Conservation (phyloP, 30 jellyfish, hydroid and myxozoan species). For the Sanderia malayensis region DNA sequence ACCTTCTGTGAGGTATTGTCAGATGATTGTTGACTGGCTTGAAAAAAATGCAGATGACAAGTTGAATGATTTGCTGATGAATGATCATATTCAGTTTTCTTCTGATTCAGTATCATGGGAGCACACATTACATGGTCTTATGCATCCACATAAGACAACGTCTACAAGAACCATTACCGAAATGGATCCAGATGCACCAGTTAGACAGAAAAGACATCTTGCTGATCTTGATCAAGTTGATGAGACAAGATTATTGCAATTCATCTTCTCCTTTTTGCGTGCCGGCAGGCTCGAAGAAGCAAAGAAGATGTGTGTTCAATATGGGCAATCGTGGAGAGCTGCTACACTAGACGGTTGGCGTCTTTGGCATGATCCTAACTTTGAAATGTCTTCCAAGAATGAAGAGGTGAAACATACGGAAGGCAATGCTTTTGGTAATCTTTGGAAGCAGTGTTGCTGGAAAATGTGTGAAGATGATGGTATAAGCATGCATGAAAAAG, state of each 20-base stretch:
- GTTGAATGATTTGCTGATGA: constrained; percentile 48
- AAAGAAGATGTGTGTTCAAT: constrained; percentile 66
- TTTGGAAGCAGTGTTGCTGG: constrained; percentile 89
- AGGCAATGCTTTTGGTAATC: constrained; percentile 76
- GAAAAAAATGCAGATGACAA: constrained; percentile 88
- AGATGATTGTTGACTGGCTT: constrained; percentile 89
- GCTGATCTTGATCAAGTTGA: constrained; percentile 79
- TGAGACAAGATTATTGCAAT: constrained; percentile 61
- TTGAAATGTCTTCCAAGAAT: constrained; percentile 11
- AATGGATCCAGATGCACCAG: constrained; percentile 96
- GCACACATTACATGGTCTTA: constrained; percentile 74
- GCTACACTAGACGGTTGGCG: constrained; percentile 98
- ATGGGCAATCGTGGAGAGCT: constrained; percentile 94
- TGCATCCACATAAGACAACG: constrained; percentile 14
- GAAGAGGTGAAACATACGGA: constrained; percentile 55
- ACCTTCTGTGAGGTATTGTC: constrained; percentile 81
- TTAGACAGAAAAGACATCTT: constrained; percentile 67
- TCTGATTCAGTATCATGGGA: constrained; percentile 92
- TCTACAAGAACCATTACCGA: constrained; percentile 60
- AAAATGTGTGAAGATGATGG: constrained; percentile 65
- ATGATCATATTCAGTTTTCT: constrained; percentile 66
- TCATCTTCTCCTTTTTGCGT: constrained; percentile 57
- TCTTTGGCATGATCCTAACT: constrained; percentile 92
- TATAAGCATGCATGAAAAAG: constrained; percentile 62
- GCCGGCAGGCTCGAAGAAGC: constrained; percentile 94